A percentile compares a stretch with the other conserved stretches of the same genome.
Evolutionary conservation across 2,113 vertebrate species (phyloP).

Genomic region (Nothobranchius furzeri): DNA sequence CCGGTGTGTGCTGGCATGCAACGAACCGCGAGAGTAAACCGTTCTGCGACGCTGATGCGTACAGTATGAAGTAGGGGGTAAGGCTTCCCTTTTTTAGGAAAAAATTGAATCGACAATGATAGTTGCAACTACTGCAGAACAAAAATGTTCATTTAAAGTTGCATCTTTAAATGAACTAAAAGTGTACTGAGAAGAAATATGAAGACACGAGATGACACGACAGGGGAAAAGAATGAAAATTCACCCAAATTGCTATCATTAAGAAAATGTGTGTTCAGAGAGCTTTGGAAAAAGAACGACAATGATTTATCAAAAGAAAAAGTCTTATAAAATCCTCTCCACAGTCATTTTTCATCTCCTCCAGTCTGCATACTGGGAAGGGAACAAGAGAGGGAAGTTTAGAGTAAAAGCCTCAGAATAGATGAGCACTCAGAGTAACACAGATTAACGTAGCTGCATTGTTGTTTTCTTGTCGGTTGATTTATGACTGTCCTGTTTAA

Average conservation of each 20-base stretch:
- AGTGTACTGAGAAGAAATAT: slow-evolving; percentile 13
- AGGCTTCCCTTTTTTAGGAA: slow-evolving; percentile 30
- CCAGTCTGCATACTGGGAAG: slow-evolving; percentile 19
- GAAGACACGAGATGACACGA: slow-evolving; percentile 6
- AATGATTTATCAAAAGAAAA: slow-evolving; percentile 24
- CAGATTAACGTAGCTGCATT: slow-evolving; percentile 47
- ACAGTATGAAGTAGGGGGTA: background rate
- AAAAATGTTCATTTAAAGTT: background rate
- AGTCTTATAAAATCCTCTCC: slow-evolving; percentile 6
- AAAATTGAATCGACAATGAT: slow-evolving; percentile 39
- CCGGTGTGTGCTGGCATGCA: no score
- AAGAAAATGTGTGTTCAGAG: slow-evolving; percentile 15
- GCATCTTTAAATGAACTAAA: slow-evolving; percentile 17
- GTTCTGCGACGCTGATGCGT: no score
- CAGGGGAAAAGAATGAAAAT: slow-evolving; percentile 18
- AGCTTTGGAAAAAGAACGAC: background rate
- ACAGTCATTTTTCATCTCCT: slow-evolving; percentile 17
- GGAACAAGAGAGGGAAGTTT: background rate
- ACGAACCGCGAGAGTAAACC: no score
- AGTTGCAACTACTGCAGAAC: slow-evolving; percentile 25
- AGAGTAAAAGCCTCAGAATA: slow-evolving; percentile 14
- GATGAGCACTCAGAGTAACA: slow-evolving; percentile 33
- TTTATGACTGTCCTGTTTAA: slow-evolving; percentile 56
- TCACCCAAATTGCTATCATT: slow-evolving; percentile 38
- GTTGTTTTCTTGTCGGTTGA: slow-evolving; percentile 45